Evolutionary conservation across 2,797 vertebrate genomes (phyloP).

Genomic region (Bradypodion pumilum): DNA sequence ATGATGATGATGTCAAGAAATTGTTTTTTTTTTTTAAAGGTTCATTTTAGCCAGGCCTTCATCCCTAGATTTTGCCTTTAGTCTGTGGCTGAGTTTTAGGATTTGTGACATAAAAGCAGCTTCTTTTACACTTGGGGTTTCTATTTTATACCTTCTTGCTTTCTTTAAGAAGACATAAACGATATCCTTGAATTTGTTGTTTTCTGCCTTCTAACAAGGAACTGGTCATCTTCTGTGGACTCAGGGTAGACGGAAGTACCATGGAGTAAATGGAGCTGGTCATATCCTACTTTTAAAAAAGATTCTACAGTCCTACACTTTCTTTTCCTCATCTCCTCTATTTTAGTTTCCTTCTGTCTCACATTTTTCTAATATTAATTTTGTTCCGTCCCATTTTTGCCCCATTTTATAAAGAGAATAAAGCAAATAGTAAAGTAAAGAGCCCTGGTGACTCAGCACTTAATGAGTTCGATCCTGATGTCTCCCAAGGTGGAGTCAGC

Average conservation of each 20-base stretch:
- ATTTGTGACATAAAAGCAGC: neutral
- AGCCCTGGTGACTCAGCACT: too few relatives aligned
- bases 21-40: too few relatives aligned
- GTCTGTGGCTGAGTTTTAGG: neutral
- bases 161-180: neutral
- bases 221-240: neutral
- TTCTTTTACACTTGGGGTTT: neutral
- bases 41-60: too few relatives aligned
- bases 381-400: too few relatives aligned
- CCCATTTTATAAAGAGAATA: too few relatives aligned
- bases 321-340: too few relatives aligned
- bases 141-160: neutral
- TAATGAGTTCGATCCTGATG: too few relatives aligned
- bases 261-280: neutral
- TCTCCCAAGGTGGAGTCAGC: too few relatives aligned
- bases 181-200: neutral
- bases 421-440: too few relatives aligned
- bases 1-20: too few relatives aligned
- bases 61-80: neutral
- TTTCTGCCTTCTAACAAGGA: neutral
- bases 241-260: neutral
- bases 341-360: too few relatives aligned
- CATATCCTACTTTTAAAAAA: neutral
- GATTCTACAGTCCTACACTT: neutral
- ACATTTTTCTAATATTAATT: too few relatives aligned